Conservation (phyloP, 2,888 invertebrate genomes). For the Netelia inedita region DNA sequence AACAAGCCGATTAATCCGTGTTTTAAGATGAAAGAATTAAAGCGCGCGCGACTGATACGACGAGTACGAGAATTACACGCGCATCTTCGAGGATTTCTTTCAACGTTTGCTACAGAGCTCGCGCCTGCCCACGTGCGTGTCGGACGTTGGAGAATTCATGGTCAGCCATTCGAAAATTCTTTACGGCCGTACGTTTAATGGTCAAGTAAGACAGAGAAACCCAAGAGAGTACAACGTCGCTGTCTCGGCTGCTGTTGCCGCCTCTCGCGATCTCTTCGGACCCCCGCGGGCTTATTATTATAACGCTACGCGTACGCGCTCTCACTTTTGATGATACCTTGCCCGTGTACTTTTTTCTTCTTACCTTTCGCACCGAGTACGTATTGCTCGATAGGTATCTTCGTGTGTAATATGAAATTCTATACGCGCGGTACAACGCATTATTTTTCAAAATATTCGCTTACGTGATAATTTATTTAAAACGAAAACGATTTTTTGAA, state of each 20-base stretch:
- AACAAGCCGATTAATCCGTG: slow-evolving; percentile 26
- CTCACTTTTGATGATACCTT: slow-evolving; percentile 64
- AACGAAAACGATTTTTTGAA: too few species aligned
- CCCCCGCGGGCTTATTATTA: slow-evolving; percentile 40
- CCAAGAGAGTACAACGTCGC: slow-evolving; percentile 35
- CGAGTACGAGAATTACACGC: background rate
- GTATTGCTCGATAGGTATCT: background rate
- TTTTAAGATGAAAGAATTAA: slow-evolving; percentile 5
- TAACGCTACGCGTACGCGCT: slow-evolving; percentile 50
- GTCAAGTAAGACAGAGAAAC: slow-evolving; percentile 33
- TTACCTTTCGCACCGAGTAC: slow-evolving; percentile 31
- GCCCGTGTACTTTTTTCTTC: slow-evolving; percentile 32
- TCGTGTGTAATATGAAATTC: slow-evolving; percentile 21
- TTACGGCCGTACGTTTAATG: slow-evolving; percentile 60
- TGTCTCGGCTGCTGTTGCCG: background rate
- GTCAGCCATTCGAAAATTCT: slow-evolving; percentile 66
- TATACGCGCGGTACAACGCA: slow-evolving; percentile 9
- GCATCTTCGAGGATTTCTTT: slow-evolving; percentile 45
- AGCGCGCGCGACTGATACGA: background rate
- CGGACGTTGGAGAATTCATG: slow-evolving; percentile 58
- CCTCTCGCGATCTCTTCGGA: slow-evolving; percentile 48
- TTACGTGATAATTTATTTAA: too few species aligned
- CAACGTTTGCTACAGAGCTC: slow-evolving; percentile 23
- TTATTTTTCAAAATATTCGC: background rate
- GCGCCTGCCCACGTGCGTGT: slow-evolving; percentile 19